Evolutionary conservation across 2,797 vertebrate genomes (phyloP).

Genomic region (Gymnoscopelus braueri): DNA sequence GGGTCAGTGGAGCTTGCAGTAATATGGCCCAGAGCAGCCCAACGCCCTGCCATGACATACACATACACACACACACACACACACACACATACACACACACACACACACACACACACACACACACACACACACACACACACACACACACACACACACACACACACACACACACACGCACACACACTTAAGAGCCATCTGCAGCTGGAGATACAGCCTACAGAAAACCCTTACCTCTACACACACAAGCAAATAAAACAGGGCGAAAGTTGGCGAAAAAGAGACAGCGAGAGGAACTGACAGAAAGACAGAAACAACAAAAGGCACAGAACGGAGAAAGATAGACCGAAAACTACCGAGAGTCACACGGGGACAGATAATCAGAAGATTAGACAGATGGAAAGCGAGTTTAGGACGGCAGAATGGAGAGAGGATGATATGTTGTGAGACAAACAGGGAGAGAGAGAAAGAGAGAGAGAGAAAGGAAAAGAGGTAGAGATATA

Average conservation of each 20-base stretch:
- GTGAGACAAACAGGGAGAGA: not conserved
- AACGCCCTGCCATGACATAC: slow-evolving; percentile 58
- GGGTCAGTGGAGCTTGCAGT: slow-evolving; percentile 79
- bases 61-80: slow-evolving; percentile 11
- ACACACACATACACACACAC: slow-evolving; percentile 33
- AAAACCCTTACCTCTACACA: slow-evolving; percentile 72
- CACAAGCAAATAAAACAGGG: slow-evolving; percentile 41
- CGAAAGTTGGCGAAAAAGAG: slow-evolving; percentile 11
- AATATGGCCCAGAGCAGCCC: slow-evolving; percentile 79
- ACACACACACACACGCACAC: slow-evolving; percentile 31
- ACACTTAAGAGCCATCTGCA: slow-evolving; percentile 79
- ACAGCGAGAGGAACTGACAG: slow-evolving; percentile 1
- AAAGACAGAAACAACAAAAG: not conserved
- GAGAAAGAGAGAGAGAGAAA: slow-evolving; percentile 19
- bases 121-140: slow-evolving; percentile 35
- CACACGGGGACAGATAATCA: slow-evolving; percentile 47
- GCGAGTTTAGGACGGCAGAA: not conserved
- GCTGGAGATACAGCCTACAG: slow-evolving; percentile 75
- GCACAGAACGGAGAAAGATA: not conserved
- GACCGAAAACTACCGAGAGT: slow-evolving; percentile 31
- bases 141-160: slow-evolving; percentile 34
- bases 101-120: slow-evolving; percentile 33
- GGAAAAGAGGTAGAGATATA: not conserved
- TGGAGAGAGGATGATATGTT: not conserved
- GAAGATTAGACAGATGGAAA: slow-evolving; percentile 2